Percentiles rank a stretch among this genome's conserved stretches.
phyloP scores from a whole-genome alignment of 64 coral and sea anemone genomes.

The Porites lutea region DNA sequence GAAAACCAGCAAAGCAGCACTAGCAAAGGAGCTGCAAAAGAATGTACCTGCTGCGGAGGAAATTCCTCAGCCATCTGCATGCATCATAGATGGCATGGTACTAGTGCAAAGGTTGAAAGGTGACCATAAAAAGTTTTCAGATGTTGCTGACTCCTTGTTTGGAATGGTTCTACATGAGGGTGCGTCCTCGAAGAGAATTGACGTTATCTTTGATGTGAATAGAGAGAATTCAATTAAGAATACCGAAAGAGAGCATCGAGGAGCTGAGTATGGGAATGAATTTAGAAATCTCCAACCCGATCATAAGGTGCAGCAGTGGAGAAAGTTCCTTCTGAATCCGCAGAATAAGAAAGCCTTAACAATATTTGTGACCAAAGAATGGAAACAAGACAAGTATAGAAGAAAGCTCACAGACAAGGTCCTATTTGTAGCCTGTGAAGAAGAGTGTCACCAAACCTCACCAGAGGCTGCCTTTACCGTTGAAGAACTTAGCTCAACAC shows the following conservation, averaged over 20 bases:
- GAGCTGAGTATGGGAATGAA: conserved; percentile 31
- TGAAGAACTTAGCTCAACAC: conserved; percentile 31
- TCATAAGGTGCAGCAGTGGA: conserved; percentile 54
- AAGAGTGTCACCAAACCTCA: conserved; percentile 25
- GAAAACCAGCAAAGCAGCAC: background rate
- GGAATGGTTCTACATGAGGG: conserved; percentile 30
- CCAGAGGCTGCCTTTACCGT: background rate
- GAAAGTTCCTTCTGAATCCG: conserved; percentile 34
- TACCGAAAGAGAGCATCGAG: conserved; percentile 54
- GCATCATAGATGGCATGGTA: conserved; percentile 28
- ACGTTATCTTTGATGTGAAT: conserved; percentile 66
- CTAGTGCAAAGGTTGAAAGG: conserved; percentile 13
- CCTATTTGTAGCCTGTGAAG: conserved; percentile 19
- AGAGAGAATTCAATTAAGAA: conserved; percentile 73
- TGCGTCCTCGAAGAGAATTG: conserved; percentile 19
- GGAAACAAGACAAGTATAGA: conserved; percentile 37
- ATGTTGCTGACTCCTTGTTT: conserved; percentile 26
- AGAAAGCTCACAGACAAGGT: conserved; percentile 11
- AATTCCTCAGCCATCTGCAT: conserved; percentile 30
- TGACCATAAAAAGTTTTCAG: conserved; percentile 20
- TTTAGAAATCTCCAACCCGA: conserved; percentile 51
- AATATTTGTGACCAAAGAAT: conserved; percentile 48
- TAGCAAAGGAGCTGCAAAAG: conserved; percentile 35
- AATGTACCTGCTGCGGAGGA: conserved; percentile 9
- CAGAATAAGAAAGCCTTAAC: conserved; percentile 54